These are phyloP conservation scores for Acrobeloides nanus DNA, from an alignment of 2,888 invertebrate species.

Conservation along the genomic window DNA sequence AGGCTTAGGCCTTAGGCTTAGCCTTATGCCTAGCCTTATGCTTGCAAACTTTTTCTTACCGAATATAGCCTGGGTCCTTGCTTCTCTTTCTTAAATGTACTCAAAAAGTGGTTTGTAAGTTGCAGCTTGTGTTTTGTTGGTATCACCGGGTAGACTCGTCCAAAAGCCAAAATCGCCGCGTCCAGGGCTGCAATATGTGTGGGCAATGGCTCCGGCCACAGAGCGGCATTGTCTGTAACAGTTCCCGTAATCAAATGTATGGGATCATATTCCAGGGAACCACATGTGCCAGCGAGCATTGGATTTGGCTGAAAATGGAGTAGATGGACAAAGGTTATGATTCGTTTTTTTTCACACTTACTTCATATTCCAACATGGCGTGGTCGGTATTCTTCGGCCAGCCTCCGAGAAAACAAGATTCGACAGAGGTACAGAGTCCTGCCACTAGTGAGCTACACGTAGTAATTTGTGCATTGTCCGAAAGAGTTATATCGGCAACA, in stretches of 20 bases:
- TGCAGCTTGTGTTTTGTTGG: conserved; percentile 91
- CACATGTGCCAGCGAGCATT: conserved; percentile 68
- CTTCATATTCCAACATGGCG: conserved; percentile 71
- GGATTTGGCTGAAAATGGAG: conserved; percentile 19
- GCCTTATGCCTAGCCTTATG: too few species aligned
- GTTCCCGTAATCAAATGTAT: conserved; percentile 65
- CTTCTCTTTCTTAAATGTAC: conserved; percentile 66
- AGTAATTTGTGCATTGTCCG: conserved; percentile 78
- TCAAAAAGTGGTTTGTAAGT: conserved; percentile 87
- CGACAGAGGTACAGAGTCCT: conserved; percentile 76
- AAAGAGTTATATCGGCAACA: conserved; percentile 83
- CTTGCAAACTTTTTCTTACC: conserved; percentile 11
- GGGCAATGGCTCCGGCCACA: conserved; percentile 63
- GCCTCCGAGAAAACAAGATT: conserved; percentile 82
- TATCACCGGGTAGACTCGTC: conserved; percentile 84
- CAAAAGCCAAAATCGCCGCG: conserved; percentile 82
- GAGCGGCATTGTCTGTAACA: conserved; percentile 15
- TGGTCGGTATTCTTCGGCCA: conserved; percentile 91
- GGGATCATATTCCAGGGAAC: conserved; percentile 90
- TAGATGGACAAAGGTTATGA: too few species aligned
- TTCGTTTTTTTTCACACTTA: too few species aligned
- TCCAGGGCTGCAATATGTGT: conserved; percentile 93
- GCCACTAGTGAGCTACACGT: conserved; percentile 77
- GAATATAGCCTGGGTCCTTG: conserved; percentile 22
- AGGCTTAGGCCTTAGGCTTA: too few species aligned